These are phyloP conservation scores for Azemiops feae DNA, from an alignment of 2,113 vertebrate genomes.

Conservation along the genomic window DNA sequence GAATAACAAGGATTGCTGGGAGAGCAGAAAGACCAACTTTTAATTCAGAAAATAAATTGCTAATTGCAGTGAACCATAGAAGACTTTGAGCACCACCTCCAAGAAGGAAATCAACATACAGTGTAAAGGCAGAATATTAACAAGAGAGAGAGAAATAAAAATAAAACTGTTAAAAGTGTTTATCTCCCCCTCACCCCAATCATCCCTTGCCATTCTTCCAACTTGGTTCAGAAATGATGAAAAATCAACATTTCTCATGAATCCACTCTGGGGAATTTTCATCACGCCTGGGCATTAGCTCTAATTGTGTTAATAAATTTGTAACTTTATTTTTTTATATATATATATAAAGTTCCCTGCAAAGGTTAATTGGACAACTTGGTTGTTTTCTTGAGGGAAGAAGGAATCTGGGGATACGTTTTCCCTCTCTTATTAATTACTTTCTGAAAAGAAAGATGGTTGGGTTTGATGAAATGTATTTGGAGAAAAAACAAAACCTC, in stretches of 20 bases:
- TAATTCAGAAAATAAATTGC: too few species aligned
- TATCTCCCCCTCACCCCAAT: too few species aligned
- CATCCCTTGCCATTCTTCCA: too few species aligned
- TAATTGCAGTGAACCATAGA: too few species aligned
- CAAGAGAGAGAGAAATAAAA: too few species aligned
- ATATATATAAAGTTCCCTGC: not conserved
- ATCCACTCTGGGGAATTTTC: not conserved
- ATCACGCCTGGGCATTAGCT: not conserved
- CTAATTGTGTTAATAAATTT: not conserved
- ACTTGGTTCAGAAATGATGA: not conserved
- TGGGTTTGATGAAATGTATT: not conserved
- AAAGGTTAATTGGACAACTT: not conserved
- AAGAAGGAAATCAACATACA: too few species aligned
- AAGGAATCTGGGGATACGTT: not conserved
- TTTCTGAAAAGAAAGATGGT: not conserved
- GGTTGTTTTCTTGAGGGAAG: not conserved
- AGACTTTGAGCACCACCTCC: too few species aligned
- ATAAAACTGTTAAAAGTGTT: too few species aligned
- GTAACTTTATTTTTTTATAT: not conserved
- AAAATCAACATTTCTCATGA: not conserved
- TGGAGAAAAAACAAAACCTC: too few species aligned
- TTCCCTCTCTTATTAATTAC: not conserved
- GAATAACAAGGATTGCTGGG: too few species aligned
- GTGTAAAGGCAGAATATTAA: too few species aligned
- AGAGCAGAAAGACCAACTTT: too few species aligned